Base-by-base conservation (phyloP, 2,797 vertebrate genomes). In the Lagorchestes hirsutus region DNA sequence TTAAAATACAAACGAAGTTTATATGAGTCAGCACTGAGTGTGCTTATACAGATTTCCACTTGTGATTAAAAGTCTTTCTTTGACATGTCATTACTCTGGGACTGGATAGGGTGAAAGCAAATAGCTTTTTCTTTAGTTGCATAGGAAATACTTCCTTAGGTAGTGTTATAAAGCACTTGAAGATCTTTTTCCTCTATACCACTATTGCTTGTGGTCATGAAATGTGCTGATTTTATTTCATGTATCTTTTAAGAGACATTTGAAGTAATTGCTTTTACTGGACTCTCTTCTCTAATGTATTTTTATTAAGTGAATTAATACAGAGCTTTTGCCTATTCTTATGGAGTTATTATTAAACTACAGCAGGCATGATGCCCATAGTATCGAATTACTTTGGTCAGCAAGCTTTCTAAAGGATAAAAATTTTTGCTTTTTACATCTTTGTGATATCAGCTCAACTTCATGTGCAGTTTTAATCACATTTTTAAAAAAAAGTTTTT, bases 1-100 rank as follows among this genome's bases (percentile, higher is more conserved):
- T 98, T 98, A 97, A 90, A 98, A 95, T 97, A 97, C 92, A 97
- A 82, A 96, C 67, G 98, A 96, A 97, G 93, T 94, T 87, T 94
- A 54, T 94, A 97, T 46, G 62, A 96, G 31, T 55, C 74, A 67
- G 97, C 87, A 46, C 11, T 91, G 94, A 46, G 90, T 95, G 1
- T 97, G 40, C 93, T 4, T 8, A 95, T 97, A 90, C 27, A 97
- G 52, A 97, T 94, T 97, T 92, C 91, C 94, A 91, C 92, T 95
- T 24, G 0, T 97, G 93, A 97, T 97, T 98, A 54, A 92, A 98
- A 67, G 54, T 95, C 74, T 94, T 95, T 97, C 46, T 95, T 58
- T 62, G 5, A 87, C 93, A 1, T 94, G 13, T 87, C 54, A 91
- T 46, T 55, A 34, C 52, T 55, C 52, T 54, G 52, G 24, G 5